These are phyloP conservation scores for Drosophila mojavensis DNA, from an alignment of 1,140 invertebrate genomes.

Conservation along the genomic window DNA sequence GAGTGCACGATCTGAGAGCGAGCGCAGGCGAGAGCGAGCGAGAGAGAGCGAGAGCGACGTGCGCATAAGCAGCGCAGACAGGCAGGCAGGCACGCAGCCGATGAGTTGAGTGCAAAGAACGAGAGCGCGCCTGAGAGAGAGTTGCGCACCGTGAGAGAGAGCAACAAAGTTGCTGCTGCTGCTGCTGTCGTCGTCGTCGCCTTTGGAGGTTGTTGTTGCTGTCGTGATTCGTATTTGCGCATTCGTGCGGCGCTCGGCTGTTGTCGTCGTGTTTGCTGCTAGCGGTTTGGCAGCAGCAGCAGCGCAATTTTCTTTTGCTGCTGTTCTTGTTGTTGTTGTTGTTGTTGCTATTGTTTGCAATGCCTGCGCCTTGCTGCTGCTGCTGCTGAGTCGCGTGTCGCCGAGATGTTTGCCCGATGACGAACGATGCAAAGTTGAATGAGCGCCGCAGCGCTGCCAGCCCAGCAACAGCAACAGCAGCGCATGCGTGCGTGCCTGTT, in stretches of 20 bases:
- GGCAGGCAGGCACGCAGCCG: conserved; percentile 41
- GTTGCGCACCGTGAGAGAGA: conserved; percentile 21
- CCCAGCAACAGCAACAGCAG: conserved; percentile 1
- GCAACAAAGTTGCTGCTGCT: conserved; percentile 45
- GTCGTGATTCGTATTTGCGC: conserved; percentile 2
- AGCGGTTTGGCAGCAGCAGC: conserved; percentile 37
- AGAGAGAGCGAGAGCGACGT: conserved; percentile 10
- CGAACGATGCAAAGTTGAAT: conserved; percentile 60
- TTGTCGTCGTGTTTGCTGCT: conserved; percentile 28
- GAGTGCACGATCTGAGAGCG: neutral
- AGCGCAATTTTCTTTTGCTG: conserved; percentile 45
- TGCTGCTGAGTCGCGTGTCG: conserved; percentile 62
- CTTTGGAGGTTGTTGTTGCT: conserved; percentile 6
- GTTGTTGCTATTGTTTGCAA: conserved; percentile 47
- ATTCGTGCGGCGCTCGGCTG: conserved; percentile 18
- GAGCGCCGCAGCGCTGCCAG: conserved; percentile 25
- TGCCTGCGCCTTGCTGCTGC: conserved; percentile 22
- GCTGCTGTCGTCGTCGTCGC: conserved; percentile 18
- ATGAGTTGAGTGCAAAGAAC: neutral
- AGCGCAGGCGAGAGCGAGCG: neutral
- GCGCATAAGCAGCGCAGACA: conserved; percentile 35
- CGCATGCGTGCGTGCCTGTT: conserved; percentile 33
- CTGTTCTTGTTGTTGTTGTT: conserved; percentile 11
- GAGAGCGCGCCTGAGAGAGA: conserved; percentile 15
- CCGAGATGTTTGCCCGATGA: conserved; percentile 61